Evolutionary conservation across 2,113 vertebrate species (phyloP).

Genomic region (Uria aalge): DNA sequence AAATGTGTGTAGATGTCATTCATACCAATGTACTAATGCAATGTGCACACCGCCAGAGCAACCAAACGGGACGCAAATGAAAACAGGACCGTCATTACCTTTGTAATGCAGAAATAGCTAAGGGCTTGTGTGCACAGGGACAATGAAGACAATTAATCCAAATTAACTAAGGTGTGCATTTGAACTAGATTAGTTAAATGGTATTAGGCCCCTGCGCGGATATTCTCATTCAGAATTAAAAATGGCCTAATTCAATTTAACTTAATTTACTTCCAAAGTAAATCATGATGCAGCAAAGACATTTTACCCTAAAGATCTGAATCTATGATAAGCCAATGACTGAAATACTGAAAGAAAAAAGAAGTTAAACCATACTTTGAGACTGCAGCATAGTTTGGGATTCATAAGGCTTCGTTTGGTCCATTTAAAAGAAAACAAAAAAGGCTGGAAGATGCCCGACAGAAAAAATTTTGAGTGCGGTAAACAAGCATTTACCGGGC

Average conservation of each 20-base stretch:
- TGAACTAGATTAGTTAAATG: conserved; percentile 6
- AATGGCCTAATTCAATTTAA: neutral
- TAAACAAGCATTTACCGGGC: neutral
- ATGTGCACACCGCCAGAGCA: neutral
- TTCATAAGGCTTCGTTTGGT: neutral
- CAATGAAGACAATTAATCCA: neutral
- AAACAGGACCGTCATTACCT: neutral
- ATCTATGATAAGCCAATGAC: neutral
- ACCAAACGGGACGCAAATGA: neutral
- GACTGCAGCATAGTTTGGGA: neutral
- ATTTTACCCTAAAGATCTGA: neutral
- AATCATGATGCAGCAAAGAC: neutral
- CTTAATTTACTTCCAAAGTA: conserved; percentile 2
- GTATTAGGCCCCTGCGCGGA: neutral
- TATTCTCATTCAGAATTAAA: conserved; percentile 26
- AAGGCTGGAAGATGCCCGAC: neutral
- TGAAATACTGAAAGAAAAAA: neutral
- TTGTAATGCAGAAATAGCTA: neutral
- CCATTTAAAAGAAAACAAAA: neutral
- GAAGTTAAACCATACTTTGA: neutral
- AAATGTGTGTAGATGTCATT: neutral
- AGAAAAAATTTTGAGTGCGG: neutral
- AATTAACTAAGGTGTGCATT: conserved; percentile 11
- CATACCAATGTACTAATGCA: neutral
- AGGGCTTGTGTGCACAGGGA: neutral